Conservation (phyloP, 2,797 vertebrate genomes). For the Chelmon rostratus region DNA sequence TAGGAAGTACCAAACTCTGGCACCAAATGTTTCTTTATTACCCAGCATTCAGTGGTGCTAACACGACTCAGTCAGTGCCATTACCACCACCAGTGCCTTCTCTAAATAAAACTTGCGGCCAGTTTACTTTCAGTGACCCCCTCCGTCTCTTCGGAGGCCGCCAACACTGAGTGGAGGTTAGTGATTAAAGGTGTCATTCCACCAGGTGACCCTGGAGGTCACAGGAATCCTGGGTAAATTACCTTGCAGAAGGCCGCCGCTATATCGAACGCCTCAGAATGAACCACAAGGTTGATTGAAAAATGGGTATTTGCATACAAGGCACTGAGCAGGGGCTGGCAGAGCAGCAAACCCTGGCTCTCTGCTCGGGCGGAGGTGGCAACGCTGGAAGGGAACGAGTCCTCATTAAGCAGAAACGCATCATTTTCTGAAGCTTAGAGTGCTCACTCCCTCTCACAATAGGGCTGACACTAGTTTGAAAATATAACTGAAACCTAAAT, state of each 20-base stretch:
- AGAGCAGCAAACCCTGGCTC: conserved; percentile 37
- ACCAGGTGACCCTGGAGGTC: conserved; percentile 69
- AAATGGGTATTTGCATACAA: conserved; percentile 77
- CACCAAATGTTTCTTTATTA: conserved; percentile 21
- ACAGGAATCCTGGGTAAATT: conserved; percentile 76
- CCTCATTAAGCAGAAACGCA: conserved; percentile 60
- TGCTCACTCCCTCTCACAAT: conserved; percentile 41
- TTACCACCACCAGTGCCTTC: conserved; percentile 8
- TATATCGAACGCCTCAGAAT: conserved; percentile 64
- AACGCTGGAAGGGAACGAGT: conserved; percentile 31
- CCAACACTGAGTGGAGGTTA: conserved; percentile 52
- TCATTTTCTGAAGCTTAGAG: conserved; percentile 42
- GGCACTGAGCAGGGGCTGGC: conserved; percentile 49
- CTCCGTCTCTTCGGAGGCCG: conserved; percentile 34
- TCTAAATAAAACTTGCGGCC: conserved; percentile 25
- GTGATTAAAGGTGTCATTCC: conserved; percentile 80
- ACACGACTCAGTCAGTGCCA: conserved; percentile 6
- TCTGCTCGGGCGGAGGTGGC: conserved; percentile 32
- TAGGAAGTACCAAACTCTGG: neutral
- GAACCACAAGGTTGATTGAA: conserved; percentile 77
- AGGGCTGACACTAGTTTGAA: conserved; percentile 49
- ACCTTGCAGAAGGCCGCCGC: conserved; percentile 61
- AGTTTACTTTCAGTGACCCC: conserved; percentile 55
- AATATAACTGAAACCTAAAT: conserved; percentile 59
- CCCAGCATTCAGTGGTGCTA: conserved; percentile 14